Base-by-base conservation (phyloP, 1,140 invertebrate species). In the Trichonephila clavata region DNA sequence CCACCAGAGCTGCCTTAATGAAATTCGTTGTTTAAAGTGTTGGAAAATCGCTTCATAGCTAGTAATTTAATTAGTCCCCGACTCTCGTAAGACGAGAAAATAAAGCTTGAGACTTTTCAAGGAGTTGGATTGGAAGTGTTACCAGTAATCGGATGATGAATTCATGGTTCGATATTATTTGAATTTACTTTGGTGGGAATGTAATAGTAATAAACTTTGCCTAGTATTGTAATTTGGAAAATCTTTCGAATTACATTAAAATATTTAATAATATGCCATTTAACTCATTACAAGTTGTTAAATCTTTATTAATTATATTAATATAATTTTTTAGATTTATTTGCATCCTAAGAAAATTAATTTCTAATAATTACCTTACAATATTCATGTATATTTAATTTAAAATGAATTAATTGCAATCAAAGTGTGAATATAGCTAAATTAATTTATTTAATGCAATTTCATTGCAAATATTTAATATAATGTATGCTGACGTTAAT, bases 21-120 rank as follows among this genome's bases (percentile, higher is more conserved):
- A 65, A 61, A 18, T 68, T 88, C 86, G 63, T 39, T 71, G n/a
- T 32, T 88, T 88, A 88, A 88, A 88, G 60, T 88, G 63, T 88
- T 88, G 39, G 63, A n/a, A 68, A 71, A 88, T 50, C 86, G 57
- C 84, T 32, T 68, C 50, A 68, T 88, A 88, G 32, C 39, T 88
- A 68, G 86, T 88, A 63, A 88, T 68, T 88, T 88, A 88, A 88
- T 88, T 50, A 88, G 50, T 68, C 39, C 57, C 32, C 50, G 18
- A 16, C 84, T 32, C 59, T 84, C 81, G n/a, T 57, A 84, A 84
- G 50, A 21, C 50, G 50, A n/a, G 81, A 50, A 84, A 84, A 84
- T 84, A 84, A 59, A 57, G 50, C 77, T 50, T 4, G n/a, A 20
- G 27, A 84, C 81, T 50, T 16, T 20, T 57, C 43, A 20, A 59